Conservation (phyloP, 2,888 invertebrate species). For the Oligia fasciuncula region DNA sequence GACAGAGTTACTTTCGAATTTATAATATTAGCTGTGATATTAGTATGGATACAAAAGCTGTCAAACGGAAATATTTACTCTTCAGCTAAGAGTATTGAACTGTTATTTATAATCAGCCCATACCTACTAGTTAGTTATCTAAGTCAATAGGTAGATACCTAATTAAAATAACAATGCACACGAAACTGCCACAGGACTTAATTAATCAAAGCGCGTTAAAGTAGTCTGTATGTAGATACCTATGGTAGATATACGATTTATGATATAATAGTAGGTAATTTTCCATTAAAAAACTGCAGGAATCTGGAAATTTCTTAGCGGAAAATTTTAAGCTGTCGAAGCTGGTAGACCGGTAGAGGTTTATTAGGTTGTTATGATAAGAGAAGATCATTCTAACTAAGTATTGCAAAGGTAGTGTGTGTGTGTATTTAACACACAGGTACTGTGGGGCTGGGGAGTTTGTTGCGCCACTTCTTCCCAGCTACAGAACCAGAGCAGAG, state of each 20-base stretch:
- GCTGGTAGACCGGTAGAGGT: background rate
- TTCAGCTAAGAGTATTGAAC: background rate
- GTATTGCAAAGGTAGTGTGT: background rate
- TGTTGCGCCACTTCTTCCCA: background rate
- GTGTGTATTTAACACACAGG: background rate
- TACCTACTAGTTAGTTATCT: background rate
- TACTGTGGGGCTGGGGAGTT: background rate
- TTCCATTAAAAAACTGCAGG: background rate
- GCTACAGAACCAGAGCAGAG: background rate
- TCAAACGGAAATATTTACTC: background rate
- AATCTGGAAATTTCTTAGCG: background rate
- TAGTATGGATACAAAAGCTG: background rate
- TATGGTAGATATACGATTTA: background rate
- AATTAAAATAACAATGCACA: background rate
- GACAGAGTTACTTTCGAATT: too few species aligned
- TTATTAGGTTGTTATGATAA: background rate
- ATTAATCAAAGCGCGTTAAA: background rate
- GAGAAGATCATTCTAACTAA: background rate
- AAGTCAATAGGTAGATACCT: background rate
- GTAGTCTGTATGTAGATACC: background rate
- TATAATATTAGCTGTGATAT: too few species aligned
- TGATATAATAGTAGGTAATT: background rate
- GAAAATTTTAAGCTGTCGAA: background rate
- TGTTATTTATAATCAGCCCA: too few species aligned
- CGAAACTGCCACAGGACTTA: background rate